phyloP scores from a whole-genome alignment of 2,113 vertebrate genomes.

The Amia ocellicauda region DNA sequence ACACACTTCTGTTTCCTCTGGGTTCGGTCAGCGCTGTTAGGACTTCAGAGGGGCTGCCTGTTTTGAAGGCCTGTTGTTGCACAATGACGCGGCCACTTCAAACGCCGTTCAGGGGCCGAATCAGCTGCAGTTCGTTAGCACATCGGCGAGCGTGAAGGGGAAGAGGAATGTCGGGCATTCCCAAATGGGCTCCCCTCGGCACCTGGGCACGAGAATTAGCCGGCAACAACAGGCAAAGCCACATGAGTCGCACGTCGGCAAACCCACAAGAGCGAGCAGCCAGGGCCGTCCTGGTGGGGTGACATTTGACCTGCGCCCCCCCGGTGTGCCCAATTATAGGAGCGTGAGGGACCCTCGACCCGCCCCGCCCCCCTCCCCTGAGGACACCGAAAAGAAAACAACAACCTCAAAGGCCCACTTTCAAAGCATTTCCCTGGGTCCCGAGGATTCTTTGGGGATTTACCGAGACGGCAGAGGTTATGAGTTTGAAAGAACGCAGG shows the following conservation, averaged over 20 bases:
- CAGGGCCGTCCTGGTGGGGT: conserved; percentile 9
- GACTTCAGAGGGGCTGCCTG: no score
- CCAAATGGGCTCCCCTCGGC: conserved; percentile 15
- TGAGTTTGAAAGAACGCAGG: conserved; percentile 40
- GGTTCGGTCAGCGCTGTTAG: no score
- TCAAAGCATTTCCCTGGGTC: conserved; percentile 10
- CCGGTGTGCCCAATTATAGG: conserved; percentile 6
- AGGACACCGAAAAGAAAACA: conserved; percentile 25
- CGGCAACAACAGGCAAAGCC: not conserved
- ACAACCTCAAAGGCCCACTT: conserved; percentile 13
- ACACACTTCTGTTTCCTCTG: no score
- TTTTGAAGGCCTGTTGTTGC: conserved; percentile 8
- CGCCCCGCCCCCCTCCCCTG: conserved; percentile 11
- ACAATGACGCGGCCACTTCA: conserved; percentile 29
- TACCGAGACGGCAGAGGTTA: conserved; percentile 39
- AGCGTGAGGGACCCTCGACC: conserved; percentile 5
- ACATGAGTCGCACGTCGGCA: no score
- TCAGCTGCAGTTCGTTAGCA: conserved; percentile 36
- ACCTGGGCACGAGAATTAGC: conserved; percentile 23
- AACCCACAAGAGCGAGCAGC: no score
- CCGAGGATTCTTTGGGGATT: conserved; percentile 37
- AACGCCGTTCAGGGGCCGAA: conserved; percentile 17
- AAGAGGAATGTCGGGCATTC: conserved; percentile 27
- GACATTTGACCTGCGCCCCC: conserved; percentile 34
- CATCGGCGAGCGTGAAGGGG: conserved; percentile 16